Evolutionary conservation across 2,888 invertebrate genomes (phyloP), one percentile per base, ranked within the genome.

Genomic region (Marasmarcha lunaedactyla): DNA sequence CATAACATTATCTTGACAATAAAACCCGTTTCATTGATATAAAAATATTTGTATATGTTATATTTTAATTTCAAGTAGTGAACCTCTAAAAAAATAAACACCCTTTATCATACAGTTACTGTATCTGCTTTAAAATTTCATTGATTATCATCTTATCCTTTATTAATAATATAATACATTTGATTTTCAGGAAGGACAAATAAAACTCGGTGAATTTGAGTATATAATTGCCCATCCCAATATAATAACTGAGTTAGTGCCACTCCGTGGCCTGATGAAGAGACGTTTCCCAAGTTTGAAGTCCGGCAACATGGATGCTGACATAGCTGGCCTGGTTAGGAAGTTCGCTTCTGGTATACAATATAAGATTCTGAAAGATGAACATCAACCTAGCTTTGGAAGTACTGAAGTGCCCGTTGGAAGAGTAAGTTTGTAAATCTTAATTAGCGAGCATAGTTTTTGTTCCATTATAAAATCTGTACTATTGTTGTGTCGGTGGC

Each of bases 171-270:
- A 25, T 9, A 25, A 5, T 6, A 25, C 9, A 6, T 25, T 9
- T 25, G 25, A 25, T 41, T 43, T 46, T 3, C 61, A 92, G 83
- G 88, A 84, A 55, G 92, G 93, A n/a, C 84, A 87, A 47, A 57
- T 92, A 2, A 73, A 85, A 41, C 54, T 90, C 1, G 70, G 81
- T 2, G 92, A 95, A 48, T 95, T 89, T 59, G 88, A 93, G 52
- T 89, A 85, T 55, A 60, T 92, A 5, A 74, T 95, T 10, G 91
- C 93, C 0, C 93, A 95, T 74, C 90, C 92, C 0, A 89, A 90
- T 58, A 91, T 95, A 45, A 64, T 94, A 37, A 87, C 92, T 0
- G 94, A 95, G 38, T 59, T 95, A 27, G 87, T 92, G 1, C 83
- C 87, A 0, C 77, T 95, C 41, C 85, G 93, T 46, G 95, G 94